Conservation (phyloP, 2,113 vertebrate genomes). For the Piprites chloris region DNA sequence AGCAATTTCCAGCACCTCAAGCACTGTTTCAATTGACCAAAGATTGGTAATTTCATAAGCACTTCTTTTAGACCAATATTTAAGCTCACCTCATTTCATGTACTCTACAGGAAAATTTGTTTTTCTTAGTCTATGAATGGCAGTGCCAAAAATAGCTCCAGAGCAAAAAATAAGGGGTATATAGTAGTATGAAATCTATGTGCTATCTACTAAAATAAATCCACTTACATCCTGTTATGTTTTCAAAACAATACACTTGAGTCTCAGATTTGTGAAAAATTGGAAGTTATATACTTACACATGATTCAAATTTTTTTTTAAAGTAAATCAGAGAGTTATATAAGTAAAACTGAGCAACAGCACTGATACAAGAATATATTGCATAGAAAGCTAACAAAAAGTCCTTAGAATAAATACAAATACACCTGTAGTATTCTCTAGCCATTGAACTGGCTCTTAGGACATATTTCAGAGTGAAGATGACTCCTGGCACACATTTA, state of each 20-base stretch:
- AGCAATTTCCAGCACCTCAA: background rate
- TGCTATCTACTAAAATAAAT: background rate
- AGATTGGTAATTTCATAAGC: background rate
- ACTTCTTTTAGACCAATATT: background rate
- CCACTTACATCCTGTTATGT: background rate
- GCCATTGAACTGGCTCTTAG: background rate
- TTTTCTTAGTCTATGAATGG: background rate
- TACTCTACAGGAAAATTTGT: background rate
- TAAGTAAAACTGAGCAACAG: background rate
- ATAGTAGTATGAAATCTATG: background rate
- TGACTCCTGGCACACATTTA: background rate
- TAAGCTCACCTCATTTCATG: background rate
- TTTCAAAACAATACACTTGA: background rate
- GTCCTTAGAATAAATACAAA: background rate
- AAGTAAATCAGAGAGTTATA: background rate
- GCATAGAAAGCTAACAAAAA: background rate
- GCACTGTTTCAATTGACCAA: background rate
- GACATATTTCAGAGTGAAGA: background rate
- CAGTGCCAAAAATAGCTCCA: background rate
- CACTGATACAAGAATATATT: background rate
- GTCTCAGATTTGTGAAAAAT: background rate
- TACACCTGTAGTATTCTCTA: background rate
- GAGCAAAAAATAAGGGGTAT: background rate
- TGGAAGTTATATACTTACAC: accelerated
- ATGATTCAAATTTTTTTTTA: background rate